These are phyloP conservation scores for Cheilosia impressa DNA, from an alignment of 2,888 invertebrate species.

Conservation along the genomic window DNA sequence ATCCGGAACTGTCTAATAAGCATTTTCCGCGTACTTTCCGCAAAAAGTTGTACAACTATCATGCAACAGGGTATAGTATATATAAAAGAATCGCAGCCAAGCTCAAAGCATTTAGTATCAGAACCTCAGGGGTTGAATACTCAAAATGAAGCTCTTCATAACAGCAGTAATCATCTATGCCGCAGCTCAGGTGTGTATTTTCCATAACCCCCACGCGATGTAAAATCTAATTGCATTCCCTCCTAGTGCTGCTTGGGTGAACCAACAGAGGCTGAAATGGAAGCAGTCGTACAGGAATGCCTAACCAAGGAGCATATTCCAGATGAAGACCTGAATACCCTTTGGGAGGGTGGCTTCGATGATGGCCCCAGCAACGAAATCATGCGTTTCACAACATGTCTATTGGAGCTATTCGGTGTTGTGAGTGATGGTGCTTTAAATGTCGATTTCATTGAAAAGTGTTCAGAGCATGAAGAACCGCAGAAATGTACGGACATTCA, in stretches of 20 bases:
- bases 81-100: no score
- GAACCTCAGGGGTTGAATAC: no score
- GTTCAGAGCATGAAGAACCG: not conserved
- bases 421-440: not conserved
- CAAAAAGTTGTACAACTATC: no score
- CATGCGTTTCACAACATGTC: not conserved
- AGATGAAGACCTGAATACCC: not conserved
- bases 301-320: not conserved
- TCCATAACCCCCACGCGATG: no score
- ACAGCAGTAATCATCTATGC: no score
- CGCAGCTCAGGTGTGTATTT: no score
- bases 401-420: not conserved
- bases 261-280: not conserved
- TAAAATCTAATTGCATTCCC: not conserved
- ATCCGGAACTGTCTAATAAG: no score
- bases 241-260: not conserved
- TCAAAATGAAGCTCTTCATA: no score
- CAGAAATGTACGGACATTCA: not conserved
- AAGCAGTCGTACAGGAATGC: not conserved
- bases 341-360: not conserved
- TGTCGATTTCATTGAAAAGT: not conserved
- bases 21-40: no score
- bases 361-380: not conserved
- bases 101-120: no score
- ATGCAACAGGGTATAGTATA: no score